Evolutionary conservation across 2,113 vertebrate genomes (phyloP).

Genomic region (Calidris pugnax): DNA sequence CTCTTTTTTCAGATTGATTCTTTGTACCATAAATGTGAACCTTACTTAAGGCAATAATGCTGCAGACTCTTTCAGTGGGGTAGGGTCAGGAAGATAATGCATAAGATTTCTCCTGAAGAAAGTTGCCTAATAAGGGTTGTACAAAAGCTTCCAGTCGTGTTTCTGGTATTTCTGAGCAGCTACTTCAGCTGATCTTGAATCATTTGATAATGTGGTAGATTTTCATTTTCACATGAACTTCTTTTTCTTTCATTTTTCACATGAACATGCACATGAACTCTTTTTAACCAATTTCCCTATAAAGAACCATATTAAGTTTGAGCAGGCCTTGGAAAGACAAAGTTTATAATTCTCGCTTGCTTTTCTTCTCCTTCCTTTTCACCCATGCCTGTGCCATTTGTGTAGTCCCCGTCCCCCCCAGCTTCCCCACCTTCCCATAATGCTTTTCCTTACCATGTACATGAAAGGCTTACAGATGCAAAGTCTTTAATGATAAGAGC

Average conservation of each 20-base stretch:
- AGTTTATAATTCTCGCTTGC: not conserved
- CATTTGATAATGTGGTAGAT: not conserved
- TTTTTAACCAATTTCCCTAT: not conserved
- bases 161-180: not conserved
- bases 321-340: not conserved
- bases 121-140: not conserved
- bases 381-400: not conserved
- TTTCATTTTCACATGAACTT: not conserved
- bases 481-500: not conserved
- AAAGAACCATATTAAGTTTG: not conserved
- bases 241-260: no score
- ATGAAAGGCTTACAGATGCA: not conserved
- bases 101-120: not conserved
- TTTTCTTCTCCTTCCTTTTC: not conserved
- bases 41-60: not conserved
- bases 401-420: fast-evolving
- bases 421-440: fast-evolving
- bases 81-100: not conserved
- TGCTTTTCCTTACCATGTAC: not conserved
- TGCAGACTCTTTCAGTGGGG: not conserved
- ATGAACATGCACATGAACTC: no score
- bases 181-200: not conserved
- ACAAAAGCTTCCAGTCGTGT: not conserved
- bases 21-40: not conserved
- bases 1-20: not conserved